Evolutionary conservation across 2,888 invertebrate species (phyloP).

Genomic region (Tenthredo amoena): DNA sequence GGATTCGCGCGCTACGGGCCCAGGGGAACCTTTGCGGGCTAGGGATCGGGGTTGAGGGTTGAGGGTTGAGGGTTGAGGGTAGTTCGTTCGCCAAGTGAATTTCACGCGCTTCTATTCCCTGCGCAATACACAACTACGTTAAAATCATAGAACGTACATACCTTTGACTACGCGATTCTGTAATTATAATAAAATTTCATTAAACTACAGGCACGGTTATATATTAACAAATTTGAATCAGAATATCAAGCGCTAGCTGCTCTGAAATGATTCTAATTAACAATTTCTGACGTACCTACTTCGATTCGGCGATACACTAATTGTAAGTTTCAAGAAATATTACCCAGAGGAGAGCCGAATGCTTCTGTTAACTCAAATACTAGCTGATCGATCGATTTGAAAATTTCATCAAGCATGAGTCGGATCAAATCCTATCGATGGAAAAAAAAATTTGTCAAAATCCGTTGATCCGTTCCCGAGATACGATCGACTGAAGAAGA

Average conservation of each 20-base stretch:
- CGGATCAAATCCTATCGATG: no score
- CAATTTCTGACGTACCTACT: background rate
- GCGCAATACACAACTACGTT: constrained; percentile 21
- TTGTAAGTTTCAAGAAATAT: no score
- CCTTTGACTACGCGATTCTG: background rate
- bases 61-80: constrained; percentile 1
- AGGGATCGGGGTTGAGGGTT: background rate
- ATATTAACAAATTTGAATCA: background rate
- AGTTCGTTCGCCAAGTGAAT: constrained; percentile 43
- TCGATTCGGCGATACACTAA: background rate
- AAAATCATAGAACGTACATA: background rate
- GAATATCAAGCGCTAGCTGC: background rate
- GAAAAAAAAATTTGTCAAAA: no score
- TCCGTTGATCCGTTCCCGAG: no score
- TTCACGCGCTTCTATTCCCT: constrained; percentile 27
- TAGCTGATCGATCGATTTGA: no score
- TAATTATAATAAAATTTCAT: constrained; percentile 13
- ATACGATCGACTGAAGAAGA: no score
- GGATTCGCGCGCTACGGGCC: constrained; percentile 39
- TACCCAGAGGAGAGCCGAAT: no score
- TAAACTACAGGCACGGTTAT: background rate
- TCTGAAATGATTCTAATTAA: background rate
- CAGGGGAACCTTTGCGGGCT: constrained; percentile 46
- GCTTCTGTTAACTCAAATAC: no score
- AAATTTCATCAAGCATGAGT: no score